Evolutionary conservation across 2,888 invertebrate genomes (phyloP).

Genomic region (Aporophyla lueneburgensis): DNA sequence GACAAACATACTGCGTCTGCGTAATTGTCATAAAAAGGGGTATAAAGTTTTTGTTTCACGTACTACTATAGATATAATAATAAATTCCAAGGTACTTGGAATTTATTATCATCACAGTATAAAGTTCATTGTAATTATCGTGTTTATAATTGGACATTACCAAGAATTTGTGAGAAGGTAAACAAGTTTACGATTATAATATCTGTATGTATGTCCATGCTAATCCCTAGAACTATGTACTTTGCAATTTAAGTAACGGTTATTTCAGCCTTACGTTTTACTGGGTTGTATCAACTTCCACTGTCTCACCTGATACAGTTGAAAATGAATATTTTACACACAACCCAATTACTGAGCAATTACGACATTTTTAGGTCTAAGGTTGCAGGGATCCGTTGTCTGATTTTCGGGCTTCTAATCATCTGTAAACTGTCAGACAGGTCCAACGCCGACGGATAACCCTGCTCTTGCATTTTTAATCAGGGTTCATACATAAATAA

Average conservation of each 20-base stretch:
- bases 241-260: background rate
- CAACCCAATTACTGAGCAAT: background rate
- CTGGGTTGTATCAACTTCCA: background rate
- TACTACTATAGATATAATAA: too few relatives aligned
- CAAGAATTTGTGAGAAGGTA: background rate
- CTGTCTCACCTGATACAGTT: background rate
- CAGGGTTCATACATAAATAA: background rate
- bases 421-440: slow-evolving; percentile 2
- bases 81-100: slow-evolving; percentile 13
- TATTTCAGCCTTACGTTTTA: background rate
- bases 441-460: background rate
- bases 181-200: too few relatives aligned
- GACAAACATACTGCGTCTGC: too few relatives aligned
- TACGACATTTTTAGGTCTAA: background rate
- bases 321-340: background rate
- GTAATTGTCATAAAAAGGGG: too few relatives aligned
- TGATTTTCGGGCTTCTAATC: background rate
- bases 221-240: background rate
- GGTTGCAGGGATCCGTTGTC: background rate
- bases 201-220: background rate
- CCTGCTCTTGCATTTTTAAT: slow-evolving; percentile 16
- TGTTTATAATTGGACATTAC: slow-evolving; percentile 3
- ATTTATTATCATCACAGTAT: slow-evolving; percentile 34
- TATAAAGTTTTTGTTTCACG: too few relatives aligned
- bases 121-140: slow-evolving; percentile 32